phyloP scores from a whole-genome alignment of 2,113 vertebrate genomes.

The Collichthys lucidus region DNA sequence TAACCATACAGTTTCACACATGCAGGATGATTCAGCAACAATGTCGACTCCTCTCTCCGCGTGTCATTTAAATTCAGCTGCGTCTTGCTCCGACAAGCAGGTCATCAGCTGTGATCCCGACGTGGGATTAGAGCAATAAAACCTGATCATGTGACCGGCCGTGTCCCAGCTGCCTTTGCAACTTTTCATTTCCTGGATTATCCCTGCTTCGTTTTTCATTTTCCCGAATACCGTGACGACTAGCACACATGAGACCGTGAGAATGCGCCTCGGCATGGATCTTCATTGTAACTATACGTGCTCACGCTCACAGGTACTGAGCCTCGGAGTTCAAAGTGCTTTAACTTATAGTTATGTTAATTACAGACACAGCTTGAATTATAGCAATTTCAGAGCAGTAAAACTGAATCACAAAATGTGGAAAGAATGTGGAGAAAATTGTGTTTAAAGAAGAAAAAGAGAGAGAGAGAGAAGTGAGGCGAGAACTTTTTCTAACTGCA shows the following conservation, averaged over 20 bases:
- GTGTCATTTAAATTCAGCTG: slow-evolving; percentile 26
- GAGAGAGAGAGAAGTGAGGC: neutral
- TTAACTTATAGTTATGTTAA: slow-evolving; percentile 40
- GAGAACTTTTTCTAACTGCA: neutral
- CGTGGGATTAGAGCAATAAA: slow-evolving; percentile 49
- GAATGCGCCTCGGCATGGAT: slow-evolving; percentile 43
- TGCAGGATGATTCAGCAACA: slow-evolving; percentile 35
- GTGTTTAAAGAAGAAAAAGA: neutral
- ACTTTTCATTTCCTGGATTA: slow-evolving; percentile 76
- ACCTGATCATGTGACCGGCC: slow-evolving; percentile 44
- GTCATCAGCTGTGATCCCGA: slow-evolving; percentile 48
- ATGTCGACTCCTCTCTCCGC: slow-evolving; percentile 12
- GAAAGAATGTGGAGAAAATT: slow-evolving; percentile 24
- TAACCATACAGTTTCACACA: slow-evolving; percentile 27
- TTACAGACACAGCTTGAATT: slow-evolving; percentile 39
- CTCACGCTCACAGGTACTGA: slow-evolving; percentile 4
- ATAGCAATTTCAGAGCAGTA: slow-evolving; percentile 30
- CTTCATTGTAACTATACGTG: slow-evolving; percentile 9
- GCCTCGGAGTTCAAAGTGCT: slow-evolving; percentile 25
- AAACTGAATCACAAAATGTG: slow-evolving; percentile 25
- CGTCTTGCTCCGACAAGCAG: slow-evolving; percentile 22
- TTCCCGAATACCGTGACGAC: slow-evolving; percentile 43
- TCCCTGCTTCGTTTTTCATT: slow-evolving; percentile 54
- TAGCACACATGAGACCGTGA: slow-evolving; percentile 30
- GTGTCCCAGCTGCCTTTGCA: slow-evolving; percentile 29